Conservation (phyloP, 2,113 vertebrate species). For the Rallus limicola region DNA sequence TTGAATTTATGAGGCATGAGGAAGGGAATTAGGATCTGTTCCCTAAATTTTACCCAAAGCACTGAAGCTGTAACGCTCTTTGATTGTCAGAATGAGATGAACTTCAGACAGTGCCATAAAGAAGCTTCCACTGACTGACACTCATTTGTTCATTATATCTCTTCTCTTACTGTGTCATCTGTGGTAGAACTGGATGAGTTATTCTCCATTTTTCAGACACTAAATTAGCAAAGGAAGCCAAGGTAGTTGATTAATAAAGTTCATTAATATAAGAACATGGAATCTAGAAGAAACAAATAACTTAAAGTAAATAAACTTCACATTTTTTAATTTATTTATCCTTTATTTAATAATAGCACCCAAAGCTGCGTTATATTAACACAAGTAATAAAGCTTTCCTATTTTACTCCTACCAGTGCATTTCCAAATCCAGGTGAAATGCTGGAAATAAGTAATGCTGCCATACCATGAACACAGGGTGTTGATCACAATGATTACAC, state of each 20-base stretch:
- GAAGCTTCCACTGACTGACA: neutral
- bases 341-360: slow-evolving; percentile 68
- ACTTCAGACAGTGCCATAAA: neutral
- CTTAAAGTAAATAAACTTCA: neutral
- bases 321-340: neutral
- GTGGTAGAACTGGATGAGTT: neutral
- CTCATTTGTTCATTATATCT: neutral
- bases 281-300: neutral
- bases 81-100: neutral
- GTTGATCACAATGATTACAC: neutral
- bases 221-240: neutral
- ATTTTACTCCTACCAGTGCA: slow-evolving; percentile 64
- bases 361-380: slow-evolving; percentile 64
- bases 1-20: neutral
- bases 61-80: neutral
- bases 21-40: neutral
- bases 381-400: slow-evolving; percentile 51
- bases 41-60: neutral
- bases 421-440: slow-evolving; percentile 63
- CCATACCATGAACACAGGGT: neutral
- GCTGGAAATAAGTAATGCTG: slow-evolving; percentile 43
- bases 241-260: neutral
- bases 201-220: neutral
- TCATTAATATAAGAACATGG: neutral
- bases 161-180: neutral